Percentiles rank a stretch among this genome's conserved stretches.
These are phyloP conservation scores for Pantherophis vulpinus DNA, from an alignment of 2,797 vertebrate genomes.

Conservation along the genomic window DNA sequence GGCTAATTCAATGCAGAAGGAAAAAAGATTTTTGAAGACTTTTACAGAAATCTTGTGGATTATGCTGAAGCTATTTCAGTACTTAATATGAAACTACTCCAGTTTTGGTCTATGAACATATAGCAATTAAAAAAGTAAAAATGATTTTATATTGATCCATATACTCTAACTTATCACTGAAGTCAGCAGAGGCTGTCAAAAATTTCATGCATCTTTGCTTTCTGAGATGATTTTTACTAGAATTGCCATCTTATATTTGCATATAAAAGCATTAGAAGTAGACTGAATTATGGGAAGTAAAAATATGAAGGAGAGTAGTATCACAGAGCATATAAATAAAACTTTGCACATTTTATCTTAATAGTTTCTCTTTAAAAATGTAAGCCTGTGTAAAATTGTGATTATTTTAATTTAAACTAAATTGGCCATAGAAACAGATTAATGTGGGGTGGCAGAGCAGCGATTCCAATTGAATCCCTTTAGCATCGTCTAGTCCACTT, in stretches of 20 bases:
- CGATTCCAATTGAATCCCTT: not conserved
- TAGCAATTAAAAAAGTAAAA: not conserved
- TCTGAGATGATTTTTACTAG: not conserved
- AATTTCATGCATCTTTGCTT: not conserved
- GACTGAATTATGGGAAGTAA: not conserved
- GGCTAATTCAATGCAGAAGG: not conserved
- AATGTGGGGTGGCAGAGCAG: not conserved
- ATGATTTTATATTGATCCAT: not conserved
- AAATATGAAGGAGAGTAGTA: not conserved
- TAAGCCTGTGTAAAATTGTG: not conserved
- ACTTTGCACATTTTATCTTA: not conserved
- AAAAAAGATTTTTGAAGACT: not conserved
- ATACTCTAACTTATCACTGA: not conserved
- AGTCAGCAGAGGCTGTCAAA: not conserved
- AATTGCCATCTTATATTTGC: not conserved
- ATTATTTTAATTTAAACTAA: not conserved
- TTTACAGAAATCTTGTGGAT: not conserved
- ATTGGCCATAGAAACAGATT: not conserved
- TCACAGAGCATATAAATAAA: not conserved
- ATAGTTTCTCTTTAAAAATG: not conserved
- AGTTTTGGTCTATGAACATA: not conserved
- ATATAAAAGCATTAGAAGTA: not conserved
- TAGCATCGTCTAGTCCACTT: not conserved
- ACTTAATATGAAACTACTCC: not conserved
- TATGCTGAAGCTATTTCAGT: not conserved